Evolutionary conservation across 2,888 invertebrate species (phyloP).

Genomic region (Andrena haemorrhoa): DNA sequence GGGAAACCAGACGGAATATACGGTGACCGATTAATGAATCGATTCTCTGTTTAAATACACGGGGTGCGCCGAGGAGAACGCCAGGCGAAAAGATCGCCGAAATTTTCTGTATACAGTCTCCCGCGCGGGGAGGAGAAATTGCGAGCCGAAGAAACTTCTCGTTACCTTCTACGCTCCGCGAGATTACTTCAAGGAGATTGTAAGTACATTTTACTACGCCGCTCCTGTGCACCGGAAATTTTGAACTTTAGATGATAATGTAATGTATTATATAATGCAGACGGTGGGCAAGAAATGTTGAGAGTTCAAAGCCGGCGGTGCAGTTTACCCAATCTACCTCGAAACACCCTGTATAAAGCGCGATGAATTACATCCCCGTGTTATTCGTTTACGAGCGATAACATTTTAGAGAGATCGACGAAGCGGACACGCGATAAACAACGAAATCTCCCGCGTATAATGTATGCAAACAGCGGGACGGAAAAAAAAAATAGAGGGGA

Average conservation of each 20-base stretch:
- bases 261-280: no score
- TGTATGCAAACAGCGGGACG: conserved; percentile 13
- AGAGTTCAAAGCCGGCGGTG: no score
- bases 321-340: background rate
- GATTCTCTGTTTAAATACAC: background rate
- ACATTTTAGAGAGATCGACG: background rate
- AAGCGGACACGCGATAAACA: conserved; percentile 12
- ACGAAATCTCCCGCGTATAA: conserved; percentile 28
- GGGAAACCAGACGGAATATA: conserved; percentile 6
- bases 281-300: no score
- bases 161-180: background rate
- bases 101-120: background rate
- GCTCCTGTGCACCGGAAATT: no score
- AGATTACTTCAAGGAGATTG: background rate
- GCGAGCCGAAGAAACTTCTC: background rate
- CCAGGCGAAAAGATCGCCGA: background rate
- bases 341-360: background rate
- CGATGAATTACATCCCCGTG: background rate
- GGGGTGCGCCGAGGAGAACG: background rate
- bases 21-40: conserved; percentile 12
- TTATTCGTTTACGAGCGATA: conserved; percentile 1
- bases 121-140: background rate
- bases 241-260: no score
- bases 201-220: background rate
- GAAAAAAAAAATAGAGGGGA: background rate